Evolutionary conservation across 2,797 vertebrate species (phyloP).

Genomic region (Leptatherina wallacei): DNA sequence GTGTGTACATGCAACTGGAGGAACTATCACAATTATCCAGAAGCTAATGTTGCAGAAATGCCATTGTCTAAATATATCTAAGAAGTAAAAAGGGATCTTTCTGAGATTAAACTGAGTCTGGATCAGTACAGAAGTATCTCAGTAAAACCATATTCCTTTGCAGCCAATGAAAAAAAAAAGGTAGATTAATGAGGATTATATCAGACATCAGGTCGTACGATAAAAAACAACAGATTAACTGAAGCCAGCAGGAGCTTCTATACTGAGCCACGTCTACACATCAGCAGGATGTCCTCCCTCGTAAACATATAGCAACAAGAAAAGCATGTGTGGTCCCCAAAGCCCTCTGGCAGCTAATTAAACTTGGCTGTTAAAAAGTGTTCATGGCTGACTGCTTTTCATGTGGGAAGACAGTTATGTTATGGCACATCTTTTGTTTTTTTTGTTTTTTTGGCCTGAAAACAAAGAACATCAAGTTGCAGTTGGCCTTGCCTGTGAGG

Average conservation of each 20-base stretch:
- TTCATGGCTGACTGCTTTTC: conserved; percentile 10
- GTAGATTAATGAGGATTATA: no score
- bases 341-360: conserved; percentile 4
- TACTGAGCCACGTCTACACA: conserved; percentile 1
- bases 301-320: conserved; percentile 33
- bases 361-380: conserved; percentile 22
- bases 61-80: no score
- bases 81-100: no score
- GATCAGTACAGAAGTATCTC: no score
- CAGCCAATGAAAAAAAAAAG: no score
- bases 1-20: no score
- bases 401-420: neutral
- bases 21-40: no score
- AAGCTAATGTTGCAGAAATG: no score
- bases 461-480: neutral
- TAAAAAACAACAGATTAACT: no score
- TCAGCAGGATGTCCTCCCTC: conserved; percentile 34
- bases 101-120: no score
- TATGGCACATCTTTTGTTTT: neutral
- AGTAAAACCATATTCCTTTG: no score
- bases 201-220: no score
- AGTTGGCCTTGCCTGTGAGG: conserved; percentile 86
- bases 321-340: conserved; percentile 48
- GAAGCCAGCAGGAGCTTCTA: neutral
- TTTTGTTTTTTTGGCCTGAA: neutral